Conservation (phyloP, 2,113 vertebrate species). For the Orientallactaga bullata region DNA sequence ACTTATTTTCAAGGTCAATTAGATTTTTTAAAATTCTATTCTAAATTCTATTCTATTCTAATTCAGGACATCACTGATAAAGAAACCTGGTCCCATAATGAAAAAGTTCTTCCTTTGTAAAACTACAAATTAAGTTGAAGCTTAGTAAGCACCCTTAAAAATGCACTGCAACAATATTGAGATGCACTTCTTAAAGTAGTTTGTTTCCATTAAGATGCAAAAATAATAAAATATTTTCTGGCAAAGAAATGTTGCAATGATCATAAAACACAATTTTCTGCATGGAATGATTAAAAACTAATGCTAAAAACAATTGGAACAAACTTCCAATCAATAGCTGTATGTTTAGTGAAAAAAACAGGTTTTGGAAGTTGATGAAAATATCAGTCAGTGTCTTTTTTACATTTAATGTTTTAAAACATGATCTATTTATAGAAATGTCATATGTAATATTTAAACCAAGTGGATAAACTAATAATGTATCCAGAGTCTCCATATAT, state of each 20-base stretch:
- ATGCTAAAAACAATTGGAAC: conserved; percentile 18
- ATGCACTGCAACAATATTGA: conserved; percentile 67
- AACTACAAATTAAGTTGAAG: conserved; percentile 69
- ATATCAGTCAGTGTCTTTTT: conserved; percentile 73
- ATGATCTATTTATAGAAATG: background rate
- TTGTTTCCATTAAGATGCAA: background rate
- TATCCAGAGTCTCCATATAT: conserved; percentile 75
- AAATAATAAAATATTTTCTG: conserved; percentile 3
- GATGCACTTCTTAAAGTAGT: background rate
- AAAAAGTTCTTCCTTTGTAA: conserved; percentile 73
- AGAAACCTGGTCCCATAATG: conserved; percentile 36
- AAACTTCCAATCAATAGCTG: background rate
- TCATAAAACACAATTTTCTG: background rate
- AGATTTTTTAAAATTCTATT: background rate
- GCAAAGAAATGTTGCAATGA: background rate
- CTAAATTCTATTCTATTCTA: background rate
- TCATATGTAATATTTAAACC: conserved; percentile 55
- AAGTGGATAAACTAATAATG: conserved; percentile 60
- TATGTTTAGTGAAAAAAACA: conserved; percentile 23
- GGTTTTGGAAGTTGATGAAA: conserved; percentile 27
- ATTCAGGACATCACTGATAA: background rate
- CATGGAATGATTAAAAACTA: background rate
- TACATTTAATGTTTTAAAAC: conserved; percentile 67
- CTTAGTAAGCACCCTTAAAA: conserved; percentile 57
- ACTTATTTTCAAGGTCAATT: conserved; percentile 41